A percentile compares a stretch with the other conserved stretches of the same genome.
phyloP scores from a whole-genome alignment of 2,888 invertebrate species.

The Halocaridina rubra region DNA sequence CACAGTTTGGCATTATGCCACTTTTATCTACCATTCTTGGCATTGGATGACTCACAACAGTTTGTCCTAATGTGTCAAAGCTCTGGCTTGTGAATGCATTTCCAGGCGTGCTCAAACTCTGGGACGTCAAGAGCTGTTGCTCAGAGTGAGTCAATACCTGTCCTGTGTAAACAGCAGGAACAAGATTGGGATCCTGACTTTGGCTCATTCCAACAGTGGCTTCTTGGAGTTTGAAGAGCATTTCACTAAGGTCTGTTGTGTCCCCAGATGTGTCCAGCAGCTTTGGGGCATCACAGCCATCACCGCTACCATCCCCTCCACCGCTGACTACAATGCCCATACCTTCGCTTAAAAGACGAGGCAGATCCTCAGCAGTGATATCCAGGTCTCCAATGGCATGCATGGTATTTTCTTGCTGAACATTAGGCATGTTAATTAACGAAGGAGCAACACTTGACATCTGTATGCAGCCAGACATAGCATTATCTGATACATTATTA shows the following conservation, averaged over 20 bases:
- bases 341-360: conserved; percentile 50
- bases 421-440: conserved; percentile 19
- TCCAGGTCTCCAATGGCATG: conserved; percentile 53
- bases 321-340: conserved; percentile 37
- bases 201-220: conserved; percentile 44
- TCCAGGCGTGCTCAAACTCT: not conserved
- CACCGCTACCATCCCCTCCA: conserved; percentile 14
- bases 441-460: conserved; percentile 21
- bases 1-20: not conserved
- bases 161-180: conserved; percentile 7
- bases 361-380: conserved; percentile 57
- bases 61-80: not conserved
- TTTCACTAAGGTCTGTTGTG: conserved; percentile 57
- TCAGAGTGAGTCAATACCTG: not conserved
- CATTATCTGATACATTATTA: not conserved
- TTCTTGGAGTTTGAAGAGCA: conserved; percentile 58
- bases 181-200: conserved; percentile 26
- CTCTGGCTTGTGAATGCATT: not conserved
- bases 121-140: not conserved
- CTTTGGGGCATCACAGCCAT: conserved; percentile 53
- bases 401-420: conserved; percentile 31
- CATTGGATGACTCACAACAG: not conserved
- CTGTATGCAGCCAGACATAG: conserved; percentile 23
- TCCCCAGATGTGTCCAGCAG: conserved; percentile 53
- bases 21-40: not conserved